Evolutionary conservation across 1,140 invertebrate genomes (phyloP).

Genomic region (Branchinecta lynchi): DNA sequence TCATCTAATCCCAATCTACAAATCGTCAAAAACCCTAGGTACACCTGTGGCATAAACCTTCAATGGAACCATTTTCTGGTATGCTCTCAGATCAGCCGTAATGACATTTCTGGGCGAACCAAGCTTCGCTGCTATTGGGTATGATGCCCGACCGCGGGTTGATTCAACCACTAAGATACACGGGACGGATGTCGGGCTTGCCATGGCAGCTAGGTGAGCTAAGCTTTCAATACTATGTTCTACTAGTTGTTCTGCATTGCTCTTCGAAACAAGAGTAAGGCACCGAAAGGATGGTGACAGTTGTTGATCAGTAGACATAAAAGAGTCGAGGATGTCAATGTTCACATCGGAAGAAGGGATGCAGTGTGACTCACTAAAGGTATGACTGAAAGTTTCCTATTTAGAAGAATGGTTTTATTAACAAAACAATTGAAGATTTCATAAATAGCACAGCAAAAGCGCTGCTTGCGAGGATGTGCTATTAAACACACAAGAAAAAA

Average conservation of each 20-base stretch:
- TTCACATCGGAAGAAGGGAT: background rate
- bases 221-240: background rate
- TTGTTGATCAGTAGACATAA: background rate
- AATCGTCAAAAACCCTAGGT: no score
- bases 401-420: no score
- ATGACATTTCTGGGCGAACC: no score
- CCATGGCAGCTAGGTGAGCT: background rate
- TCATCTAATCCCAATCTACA: no score
- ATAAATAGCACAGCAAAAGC: no score
- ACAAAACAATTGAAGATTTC: no score
- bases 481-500: no score
- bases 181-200: background rate
- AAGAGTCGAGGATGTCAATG: background rate
- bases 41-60: no score
- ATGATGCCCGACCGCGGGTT: background rate
- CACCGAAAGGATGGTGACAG: background rate
- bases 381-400: background rate
- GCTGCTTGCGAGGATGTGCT: no score
- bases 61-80: no score
- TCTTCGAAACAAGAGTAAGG: slow-evolving; percentile 1
- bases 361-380: slow-evolving; percentile 4
- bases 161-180: background rate
- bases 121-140: slow-evolving; percentile 8
- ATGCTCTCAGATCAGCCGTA: no score
- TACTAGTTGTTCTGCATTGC: slow-evolving; percentile 9